Evolutionary conservation across 2,113 vertebrate genomes (phyloP), one percentile per base, ranked within the genome.

Genomic region (Crotalus horridus): DNA sequence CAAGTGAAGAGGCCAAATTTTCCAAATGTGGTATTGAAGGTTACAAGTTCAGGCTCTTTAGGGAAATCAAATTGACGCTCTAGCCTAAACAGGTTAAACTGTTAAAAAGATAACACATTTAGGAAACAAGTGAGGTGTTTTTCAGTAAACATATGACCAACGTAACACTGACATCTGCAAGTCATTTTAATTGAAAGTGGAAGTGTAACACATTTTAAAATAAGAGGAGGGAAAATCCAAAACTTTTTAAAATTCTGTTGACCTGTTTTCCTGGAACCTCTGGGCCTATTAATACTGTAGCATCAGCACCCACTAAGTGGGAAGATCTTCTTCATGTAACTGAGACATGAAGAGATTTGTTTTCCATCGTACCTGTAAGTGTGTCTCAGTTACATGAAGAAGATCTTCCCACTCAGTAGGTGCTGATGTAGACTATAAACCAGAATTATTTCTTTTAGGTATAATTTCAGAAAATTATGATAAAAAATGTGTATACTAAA

Each of bases 1-100:
- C 98, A 99, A 89, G 96, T 98, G 85, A 98, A 97, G 95, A 99
- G 95, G 7, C 98, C 98, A 87, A 98, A 98, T 46, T 69, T 98
- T 51, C 98, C 98, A 91, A 99, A 99, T 0, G 98, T 97, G 1
- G 98, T 98, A 21, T 96, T 95, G 90, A 98, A 99, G 1, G 97
- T 98, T 89, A 98, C 94, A 59, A 97, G 24, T 93, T 98, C 97
- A 24, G 93, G 93, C n/a, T 96, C 91, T 1, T 97, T 96, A 0
- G 98, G 98, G 0, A 92, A 94, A 94, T 99, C 97, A 51, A 98
- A 99, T 6, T 95, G 96, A 43, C 96, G 93, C 21, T 97, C 95
- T 93, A 98, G 95, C 89, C 97, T 97, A 95, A 97, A 99, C 53
- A 98, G 96, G 94, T 98, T 99, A 39, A 97, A 94, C 94, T 97